Evolutionary conservation across 2,797 vertebrate species (phyloP), one percentile per base, ranked within the genome.

Genomic region (Spinus pinus): DNA sequence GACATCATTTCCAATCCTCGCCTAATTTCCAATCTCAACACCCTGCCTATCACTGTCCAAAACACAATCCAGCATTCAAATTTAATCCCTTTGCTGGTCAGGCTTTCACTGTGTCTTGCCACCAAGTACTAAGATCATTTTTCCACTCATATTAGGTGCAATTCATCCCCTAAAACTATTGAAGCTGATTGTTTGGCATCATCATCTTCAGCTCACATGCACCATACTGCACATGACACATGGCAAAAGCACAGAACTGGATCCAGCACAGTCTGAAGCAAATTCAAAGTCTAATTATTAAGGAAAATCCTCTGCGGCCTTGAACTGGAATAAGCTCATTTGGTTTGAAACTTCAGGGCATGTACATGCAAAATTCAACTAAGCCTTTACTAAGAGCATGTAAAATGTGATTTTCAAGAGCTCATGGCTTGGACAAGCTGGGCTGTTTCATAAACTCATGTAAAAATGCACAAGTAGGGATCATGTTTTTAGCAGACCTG

Each of bases 281-380:
- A 85, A 23, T 9, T 49, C 25, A 28, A 77, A 24, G 20, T 65
- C 6, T n/a, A 81, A 64, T 49, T 58, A 31, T 31, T 39, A 78
- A 67, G 33, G 24, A 82, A 91, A 90, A 74, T 69, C 37, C 31
- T 72, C 12, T 61, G 47, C 0, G 0, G 20, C 7, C 53, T 85
- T 81, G 33, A 91, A 80, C 24, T 67, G 65, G 42, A 93, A 93
- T 88, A 96, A 87, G n/a, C 53, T 83, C 16, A 69, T 94, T 89
- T 74, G 4, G 24, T 53, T 93, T 79, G 21, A 81, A 88, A 93
- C 65, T 94, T 90, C 41, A 64, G 69, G 67, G 81, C 30, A 81
- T 12, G 25, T 39, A 86, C 46, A 60, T 85, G 46, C 16, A 81
- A 91, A 91, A 88, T 73, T 62, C 51, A 75, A 75, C 54, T 42